phyloP scores from a whole-genome alignment of 2,113 vertebrate genomes.

The Brevimyrus niger region DNA sequence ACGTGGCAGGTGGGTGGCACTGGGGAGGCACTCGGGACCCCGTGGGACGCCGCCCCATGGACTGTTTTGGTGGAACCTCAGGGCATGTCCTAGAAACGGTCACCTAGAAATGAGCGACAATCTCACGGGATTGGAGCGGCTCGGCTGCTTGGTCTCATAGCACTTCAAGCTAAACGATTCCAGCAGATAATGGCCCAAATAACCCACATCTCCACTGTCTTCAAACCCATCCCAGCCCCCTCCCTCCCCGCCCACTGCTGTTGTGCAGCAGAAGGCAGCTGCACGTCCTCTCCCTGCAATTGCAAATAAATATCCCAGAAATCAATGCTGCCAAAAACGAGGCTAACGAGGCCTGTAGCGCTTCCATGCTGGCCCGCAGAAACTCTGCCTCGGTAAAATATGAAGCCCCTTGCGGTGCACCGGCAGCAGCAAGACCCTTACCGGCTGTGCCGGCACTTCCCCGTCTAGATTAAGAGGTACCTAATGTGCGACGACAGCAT shows the following conservation, averaged over 20 bases:
- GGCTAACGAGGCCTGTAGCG: no score
- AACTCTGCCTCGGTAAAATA: neutral
- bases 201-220: neutral
- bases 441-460: neutral
- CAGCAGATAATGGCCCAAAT: neutral
- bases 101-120: neutral
- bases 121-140: neutral
- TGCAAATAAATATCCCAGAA: neutral
- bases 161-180: neutral
- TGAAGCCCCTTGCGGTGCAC: neutral
- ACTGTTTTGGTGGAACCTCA: neutral
- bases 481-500: neutral
- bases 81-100: neutral
- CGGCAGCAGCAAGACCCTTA: neutral
- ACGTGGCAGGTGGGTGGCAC: conserved; percentile 77
- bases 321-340: neutral
- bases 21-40: neutral
- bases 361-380: no score
- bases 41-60: neutral
- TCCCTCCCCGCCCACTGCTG: neutral
- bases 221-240: neutral
- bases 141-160: neutral
- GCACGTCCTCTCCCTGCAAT: neutral
- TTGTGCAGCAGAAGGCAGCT: neutral
- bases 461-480: no score